A percentile compares a stretch with the other conserved stretches of the same genome.
These are phyloP conservation scores for Glomeris maerens DNA, from an alignment of 1,140 invertebrate genomes.

Conservation along the genomic window DNA sequence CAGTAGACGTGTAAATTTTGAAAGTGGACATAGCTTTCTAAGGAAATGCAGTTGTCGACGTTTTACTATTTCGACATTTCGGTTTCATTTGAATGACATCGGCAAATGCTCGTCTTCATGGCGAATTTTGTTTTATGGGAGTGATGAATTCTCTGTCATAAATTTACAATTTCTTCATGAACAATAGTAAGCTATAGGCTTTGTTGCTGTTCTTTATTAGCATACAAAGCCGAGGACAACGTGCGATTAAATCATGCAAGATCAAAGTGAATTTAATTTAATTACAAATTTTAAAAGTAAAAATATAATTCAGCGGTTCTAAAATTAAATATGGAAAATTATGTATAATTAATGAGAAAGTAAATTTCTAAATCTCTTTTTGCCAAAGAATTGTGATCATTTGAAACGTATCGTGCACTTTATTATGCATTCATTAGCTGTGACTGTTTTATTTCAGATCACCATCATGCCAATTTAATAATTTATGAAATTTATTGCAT, in stretches of 20 bases:
- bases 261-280: background rate
- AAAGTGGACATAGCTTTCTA: too few relatives aligned
- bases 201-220: background rate
- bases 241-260: background rate
- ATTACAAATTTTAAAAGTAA: background rate
- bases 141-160: conserved; percentile 12
- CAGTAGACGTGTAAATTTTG: too few relatives aligned
- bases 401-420: too few relatives aligned
- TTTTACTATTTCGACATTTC: background rate
- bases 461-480: too few relatives aligned
- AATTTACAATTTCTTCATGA: background rate
- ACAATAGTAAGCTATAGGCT: background rate
- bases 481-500: too few relatives aligned
- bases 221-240: background rate
- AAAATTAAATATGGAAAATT: background rate
- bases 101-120: conserved; percentile 1
- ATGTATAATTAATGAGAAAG: conserved; percentile 10
- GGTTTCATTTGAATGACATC: background rate
- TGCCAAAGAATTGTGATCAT: too few relatives aligned
- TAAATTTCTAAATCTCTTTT: too few relatives aligned
- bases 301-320: background rate
- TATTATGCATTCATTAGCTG: too few relatives aligned
- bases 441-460: too few relatives aligned
- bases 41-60: too few relatives aligned
- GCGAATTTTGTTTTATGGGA: conserved; percentile 17